phyloP scores from a whole-genome alignment of 2,797 vertebrate species.

The Neopelma chrysocephalum region DNA sequence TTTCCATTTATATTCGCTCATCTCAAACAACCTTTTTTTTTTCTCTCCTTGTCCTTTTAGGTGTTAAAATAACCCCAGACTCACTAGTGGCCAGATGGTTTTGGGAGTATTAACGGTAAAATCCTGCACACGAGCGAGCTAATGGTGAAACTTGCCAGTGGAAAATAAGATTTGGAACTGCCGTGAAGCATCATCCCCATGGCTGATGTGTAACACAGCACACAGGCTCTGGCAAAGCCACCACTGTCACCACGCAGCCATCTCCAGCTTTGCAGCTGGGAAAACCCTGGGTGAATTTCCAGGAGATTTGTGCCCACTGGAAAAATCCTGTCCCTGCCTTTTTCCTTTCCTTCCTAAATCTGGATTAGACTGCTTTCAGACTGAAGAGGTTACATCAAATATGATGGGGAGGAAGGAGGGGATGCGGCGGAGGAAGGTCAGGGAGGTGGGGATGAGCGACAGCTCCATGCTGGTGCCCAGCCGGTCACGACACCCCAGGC shows the following conservation, averaged over 20 bases:
- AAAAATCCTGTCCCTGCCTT: not conserved
- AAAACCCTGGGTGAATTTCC: not conserved
- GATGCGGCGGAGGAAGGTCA: not conserved
- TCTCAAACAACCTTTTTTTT: not conserved
- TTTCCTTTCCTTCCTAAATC: not conserved
- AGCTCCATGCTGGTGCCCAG: not conserved
- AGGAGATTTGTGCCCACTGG: not conserved
- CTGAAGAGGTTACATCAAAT: not conserved
- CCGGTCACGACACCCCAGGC: not conserved
- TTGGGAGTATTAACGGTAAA: not conserved
- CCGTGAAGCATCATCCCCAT: fast-evolving
- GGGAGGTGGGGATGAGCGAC: fast-evolving
- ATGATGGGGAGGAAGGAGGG: not conserved
- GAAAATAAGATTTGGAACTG: not conserved
- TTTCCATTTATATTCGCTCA: not conserved
- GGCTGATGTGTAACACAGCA: not conserved
- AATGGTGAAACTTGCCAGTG: not conserved
- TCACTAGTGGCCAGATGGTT: not conserved
- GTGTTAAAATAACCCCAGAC: not conserved
- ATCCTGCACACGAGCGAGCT: not conserved
- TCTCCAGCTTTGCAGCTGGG: not conserved
- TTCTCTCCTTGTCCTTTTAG: not conserved
- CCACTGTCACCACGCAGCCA: fast-evolving
- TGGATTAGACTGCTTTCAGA: not conserved
- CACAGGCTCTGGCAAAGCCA: not conserved